Evolutionary conservation across 2,113 vertebrate species (phyloP).

Genomic region (Neomonachus schauinslandi): DNA sequence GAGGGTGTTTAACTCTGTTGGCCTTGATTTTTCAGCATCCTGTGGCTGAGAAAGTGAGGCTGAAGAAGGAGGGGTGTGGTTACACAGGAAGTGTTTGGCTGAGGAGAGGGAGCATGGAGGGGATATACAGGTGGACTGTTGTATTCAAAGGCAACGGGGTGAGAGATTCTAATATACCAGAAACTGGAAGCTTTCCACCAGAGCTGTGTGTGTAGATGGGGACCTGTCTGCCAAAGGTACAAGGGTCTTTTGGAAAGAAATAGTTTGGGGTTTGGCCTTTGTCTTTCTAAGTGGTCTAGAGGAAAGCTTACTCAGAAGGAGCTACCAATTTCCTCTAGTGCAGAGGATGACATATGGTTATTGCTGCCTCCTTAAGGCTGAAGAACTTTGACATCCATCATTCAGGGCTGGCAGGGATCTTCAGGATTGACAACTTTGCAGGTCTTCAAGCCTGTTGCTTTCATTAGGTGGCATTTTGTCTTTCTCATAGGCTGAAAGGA

Average conservation of each 20-base stretch:
- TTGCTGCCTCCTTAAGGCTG: neutral
- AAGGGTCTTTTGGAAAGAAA: neutral
- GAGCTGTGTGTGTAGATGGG: neutral
- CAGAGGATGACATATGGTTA: neutral
- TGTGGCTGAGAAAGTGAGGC: neutral
- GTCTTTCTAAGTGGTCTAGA: neutral
- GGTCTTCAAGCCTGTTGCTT: neutral
- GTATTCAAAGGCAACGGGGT: neutral
- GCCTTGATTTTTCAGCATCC: neutral
- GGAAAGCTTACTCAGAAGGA: neutral
- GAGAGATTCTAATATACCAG: neutral
- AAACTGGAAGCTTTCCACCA: neutral
- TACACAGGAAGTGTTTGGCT: neutral
- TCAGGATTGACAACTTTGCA: neutral
- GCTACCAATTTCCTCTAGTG: neutral
- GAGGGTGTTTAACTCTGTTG: neutral
- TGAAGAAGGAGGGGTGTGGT: neutral
- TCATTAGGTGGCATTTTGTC: neutral
- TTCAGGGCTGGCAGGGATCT: neutral
- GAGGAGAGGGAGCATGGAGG: neutral
- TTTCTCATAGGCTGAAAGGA: neutral
- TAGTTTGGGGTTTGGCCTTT: neutral
- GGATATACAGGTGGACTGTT: neutral
- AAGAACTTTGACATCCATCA: neutral
- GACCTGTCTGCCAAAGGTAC: neutral